Base-by-base conservation (phyloP, 53 echinoderm and acorn worm genomes). In the Paelopatides confundens region DNA sequence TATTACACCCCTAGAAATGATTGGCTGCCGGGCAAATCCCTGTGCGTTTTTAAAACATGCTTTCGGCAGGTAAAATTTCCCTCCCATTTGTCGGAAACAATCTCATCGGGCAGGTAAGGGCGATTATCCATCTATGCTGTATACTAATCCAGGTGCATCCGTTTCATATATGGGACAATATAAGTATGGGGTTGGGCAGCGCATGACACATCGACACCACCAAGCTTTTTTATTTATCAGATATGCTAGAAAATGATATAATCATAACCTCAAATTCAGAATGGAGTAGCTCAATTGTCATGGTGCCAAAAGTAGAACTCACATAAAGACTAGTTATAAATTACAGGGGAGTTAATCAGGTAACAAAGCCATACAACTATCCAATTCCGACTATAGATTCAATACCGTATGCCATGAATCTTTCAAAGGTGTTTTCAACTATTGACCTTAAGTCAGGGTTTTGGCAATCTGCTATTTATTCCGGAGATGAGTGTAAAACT, bases 251-350 rank as follows among this genome's bases (percentile, higher is more conserved):
- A 34, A 5, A 13, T 17, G 85, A 65, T 32, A 74, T 74, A 9
- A 65, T 90, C 66, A 77, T 68, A 29, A 85, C 85, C 28, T 90
- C 90, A 10, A 31, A 36, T 24, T 85, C 90, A 3, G 69, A 84
- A 3, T 64, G 85, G 90, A 37, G 85, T n/a, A 70, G 84, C 54
- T 85, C 90, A n/a, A 70, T 90, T 43, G 90, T 85, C 3, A 90
- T 90, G 90, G 90, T 85, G 21, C 89, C 74, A 4, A 89, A 69
- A 47, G 4, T 7, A 23, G 77, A 77, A 17, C 40, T 40, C 5
- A 81, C 62, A 15, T 76, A 82, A 35, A 31, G 93, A 29, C 33
- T 89, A 37, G 90, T 86, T 40, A 63, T 93, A 3, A 90, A 93
- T 35, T 93, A 82, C 49, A 40, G 87, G 29, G 77, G 54, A 12